Evolutionary conservation across 2,113 vertebrate genomes (phyloP).

Genomic region (Ophthalmolycus amberensis): DNA sequence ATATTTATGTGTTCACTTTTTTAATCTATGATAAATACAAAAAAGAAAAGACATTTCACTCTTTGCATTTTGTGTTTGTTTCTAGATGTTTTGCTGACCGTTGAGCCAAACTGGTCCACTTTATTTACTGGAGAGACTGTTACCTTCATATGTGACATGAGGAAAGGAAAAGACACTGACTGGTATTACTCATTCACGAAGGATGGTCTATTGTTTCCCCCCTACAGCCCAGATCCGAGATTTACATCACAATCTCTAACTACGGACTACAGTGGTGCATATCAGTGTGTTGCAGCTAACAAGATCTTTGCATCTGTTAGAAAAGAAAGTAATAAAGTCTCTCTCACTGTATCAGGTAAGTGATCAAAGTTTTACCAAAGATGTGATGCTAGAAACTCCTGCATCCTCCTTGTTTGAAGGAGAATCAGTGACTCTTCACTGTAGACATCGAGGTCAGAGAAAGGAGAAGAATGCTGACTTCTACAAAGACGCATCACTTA

Average conservation of each 20-base stretch:
- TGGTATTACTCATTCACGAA: fast-evolving
- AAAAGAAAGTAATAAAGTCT: not conserved
- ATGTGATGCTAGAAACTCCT: not conserved
- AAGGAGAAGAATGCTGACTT: not conserved
- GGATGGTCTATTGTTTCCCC: fast-evolving
- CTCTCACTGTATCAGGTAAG: slow-evolving; percentile 25
- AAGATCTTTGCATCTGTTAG: fast-evolving
- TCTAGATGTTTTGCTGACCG: not conserved
- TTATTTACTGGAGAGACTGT: slow-evolving; percentile 5
- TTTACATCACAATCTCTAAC: fast-evolving
- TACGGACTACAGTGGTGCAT: not conserved
- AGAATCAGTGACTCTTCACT: slow-evolving; percentile 15
- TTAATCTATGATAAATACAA: not conserved
- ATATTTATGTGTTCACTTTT: not conserved
- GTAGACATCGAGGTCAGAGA: not conserved
- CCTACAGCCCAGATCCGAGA: fast-evolving
- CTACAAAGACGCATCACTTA: not conserved
- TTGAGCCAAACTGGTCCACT: slow-evolving; percentile 21
- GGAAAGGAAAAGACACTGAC: fast-evolving
- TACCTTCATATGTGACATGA: slow-evolving; percentile 4
- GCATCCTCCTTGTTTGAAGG: not conserved
- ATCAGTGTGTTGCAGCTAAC: not conserved
- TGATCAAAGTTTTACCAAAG: not conserved
- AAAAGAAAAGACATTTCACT: not conserved
- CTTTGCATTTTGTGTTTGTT: not conserved